phyloP scores from a whole-genome alignment of 2,113 vertebrate species.

The Puma concolor region DNA sequence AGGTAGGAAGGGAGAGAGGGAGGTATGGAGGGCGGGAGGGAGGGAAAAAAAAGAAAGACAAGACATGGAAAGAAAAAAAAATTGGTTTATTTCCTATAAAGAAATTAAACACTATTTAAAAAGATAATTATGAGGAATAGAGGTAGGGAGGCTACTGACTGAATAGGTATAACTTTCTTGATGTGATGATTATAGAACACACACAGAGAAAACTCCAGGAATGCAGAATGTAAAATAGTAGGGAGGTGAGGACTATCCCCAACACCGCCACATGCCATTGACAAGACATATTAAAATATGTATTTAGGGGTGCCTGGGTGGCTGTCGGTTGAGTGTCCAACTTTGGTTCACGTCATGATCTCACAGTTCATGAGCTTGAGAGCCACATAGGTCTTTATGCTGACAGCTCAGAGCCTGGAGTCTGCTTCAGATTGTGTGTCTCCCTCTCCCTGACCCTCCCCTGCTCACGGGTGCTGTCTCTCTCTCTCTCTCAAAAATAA shows the following conservation, averaged over 20 bases:
- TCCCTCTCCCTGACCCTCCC: too few relatives aligned
- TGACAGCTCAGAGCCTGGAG: too few relatives aligned
- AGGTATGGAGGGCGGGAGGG: not conserved
- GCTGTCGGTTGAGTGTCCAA: too few relatives aligned
- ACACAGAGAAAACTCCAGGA: not conserved
- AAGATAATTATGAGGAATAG: not conserved
- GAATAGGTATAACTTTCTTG: not conserved
- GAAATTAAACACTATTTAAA: not conserved
- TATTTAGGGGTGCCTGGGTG: not conserved
- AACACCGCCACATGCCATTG: too few relatives aligned
- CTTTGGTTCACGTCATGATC: too few relatives aligned
- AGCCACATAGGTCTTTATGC: too few relatives aligned
- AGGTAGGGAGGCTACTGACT: rapidly evolving
- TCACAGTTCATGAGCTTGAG: too few relatives aligned
- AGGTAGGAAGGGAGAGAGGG: not conserved
- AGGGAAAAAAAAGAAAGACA: not conserved
- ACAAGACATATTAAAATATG: not conserved
- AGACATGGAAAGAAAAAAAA: not conserved
- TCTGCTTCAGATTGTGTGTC: too few relatives aligned
- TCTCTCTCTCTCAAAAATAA: too few relatives aligned
- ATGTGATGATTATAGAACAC: not conserved
- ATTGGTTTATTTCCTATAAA: not conserved
- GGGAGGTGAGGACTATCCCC: not conserved
- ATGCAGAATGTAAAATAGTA: not conserved
- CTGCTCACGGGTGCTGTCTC: too few relatives aligned